Percentiles rank a stretch among this genome's conserved stretches.
Conservation (phyloP, 1,140 invertebrate genomes). For the Idris sp. region DNA sequence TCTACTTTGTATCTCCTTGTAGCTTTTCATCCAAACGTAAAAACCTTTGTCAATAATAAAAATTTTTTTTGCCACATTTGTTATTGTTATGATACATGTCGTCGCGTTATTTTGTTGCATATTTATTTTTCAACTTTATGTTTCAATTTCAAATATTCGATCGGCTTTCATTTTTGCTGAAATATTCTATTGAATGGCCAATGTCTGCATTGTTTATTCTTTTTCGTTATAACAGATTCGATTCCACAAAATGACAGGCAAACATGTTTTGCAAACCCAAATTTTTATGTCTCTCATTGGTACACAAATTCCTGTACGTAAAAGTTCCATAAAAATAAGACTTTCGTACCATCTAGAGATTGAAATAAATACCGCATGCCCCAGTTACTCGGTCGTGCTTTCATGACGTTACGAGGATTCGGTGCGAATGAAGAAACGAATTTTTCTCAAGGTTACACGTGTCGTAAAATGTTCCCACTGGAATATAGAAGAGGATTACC, state of each 20-base stretch:
- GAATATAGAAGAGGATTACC: constrained; percentile 34
- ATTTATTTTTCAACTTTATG: too few relatives aligned
- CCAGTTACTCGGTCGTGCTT: constrained; percentile 32
- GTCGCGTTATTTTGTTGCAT: constrained; percentile 18
- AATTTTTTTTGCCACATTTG: too few relatives aligned
- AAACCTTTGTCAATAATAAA: constrained; percentile 12
- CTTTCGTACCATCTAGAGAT: constrained; percentile 39
- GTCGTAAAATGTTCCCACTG: constrained; percentile 42
- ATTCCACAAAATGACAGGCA: constrained; percentile 17
- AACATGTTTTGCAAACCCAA: constrained; percentile 21
- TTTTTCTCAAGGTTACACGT: constrained; percentile 55
- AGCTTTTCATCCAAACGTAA: constrained; percentile 16
- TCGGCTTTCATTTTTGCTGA: constrained; percentile 15
- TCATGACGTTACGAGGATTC: constrained; percentile 36
- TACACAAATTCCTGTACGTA: constrained; percentile 26
- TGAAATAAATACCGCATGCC: constrained; percentile 47
- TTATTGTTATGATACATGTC: too few relatives aligned
- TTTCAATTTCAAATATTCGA: constrained; percentile 12
- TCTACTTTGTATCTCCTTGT: constrained; percentile 48
- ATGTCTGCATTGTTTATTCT: constrained; percentile 30
- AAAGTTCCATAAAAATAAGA: constrained; percentile 47
- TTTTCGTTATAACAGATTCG: constrained; percentile 30
- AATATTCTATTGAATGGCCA: constrained; percentile 7
- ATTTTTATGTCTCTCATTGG: constrained; percentile 38
- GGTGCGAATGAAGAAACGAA: constrained; percentile 52